These are phyloP conservation scores for Piaya cayana DNA, from an alignment of 2,113 vertebrate species.

Conservation along the genomic window DNA sequence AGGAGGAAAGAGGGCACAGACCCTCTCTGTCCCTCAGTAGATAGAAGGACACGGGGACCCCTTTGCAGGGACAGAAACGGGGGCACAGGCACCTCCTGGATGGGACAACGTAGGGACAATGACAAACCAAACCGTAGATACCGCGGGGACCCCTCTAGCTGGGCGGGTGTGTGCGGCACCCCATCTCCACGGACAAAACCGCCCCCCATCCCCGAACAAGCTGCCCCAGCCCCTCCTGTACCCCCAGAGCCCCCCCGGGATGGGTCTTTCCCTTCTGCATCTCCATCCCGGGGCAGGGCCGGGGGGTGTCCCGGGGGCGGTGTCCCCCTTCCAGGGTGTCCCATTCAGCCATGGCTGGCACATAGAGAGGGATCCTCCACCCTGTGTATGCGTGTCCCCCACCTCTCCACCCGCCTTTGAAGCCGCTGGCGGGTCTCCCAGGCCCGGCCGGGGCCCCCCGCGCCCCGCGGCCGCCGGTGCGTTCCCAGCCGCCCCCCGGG, in stretches of 20 bases:
- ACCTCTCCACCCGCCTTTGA: not conserved
- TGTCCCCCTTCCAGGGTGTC: not conserved
- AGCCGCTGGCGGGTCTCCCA: not conserved
- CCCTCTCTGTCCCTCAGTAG: too few relatives aligned
- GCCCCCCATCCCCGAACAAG: rapidly evolving
- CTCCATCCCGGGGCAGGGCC: too few relatives aligned
- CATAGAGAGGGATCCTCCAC: not conserved
- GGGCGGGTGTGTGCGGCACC: too few relatives aligned
- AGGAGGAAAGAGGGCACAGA: too few relatives aligned
- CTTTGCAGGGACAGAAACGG: too few relatives aligned
- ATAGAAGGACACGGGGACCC: too few relatives aligned
- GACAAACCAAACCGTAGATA: not conserved
- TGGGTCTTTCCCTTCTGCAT: not conserved
- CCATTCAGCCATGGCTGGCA: not conserved
- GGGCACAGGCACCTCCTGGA: not conserved
- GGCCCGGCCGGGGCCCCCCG: not conserved
- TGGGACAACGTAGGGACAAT: too few relatives aligned
- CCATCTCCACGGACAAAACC: not conserved
- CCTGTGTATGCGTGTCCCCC: not conserved
- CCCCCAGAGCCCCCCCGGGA: too few relatives aligned
- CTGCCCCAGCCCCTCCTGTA: not conserved
- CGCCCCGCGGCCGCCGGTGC: constrained; percentile 1
- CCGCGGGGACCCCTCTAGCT: too few relatives aligned
- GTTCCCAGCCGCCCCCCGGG: constrained; percentile 2
- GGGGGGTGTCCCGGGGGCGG: not conserved